Evolutionary conservation across 2,888 invertebrate species (phyloP), one percentile per base, ranked within the genome.

Genomic region (Lutraria lutraria): DNA sequence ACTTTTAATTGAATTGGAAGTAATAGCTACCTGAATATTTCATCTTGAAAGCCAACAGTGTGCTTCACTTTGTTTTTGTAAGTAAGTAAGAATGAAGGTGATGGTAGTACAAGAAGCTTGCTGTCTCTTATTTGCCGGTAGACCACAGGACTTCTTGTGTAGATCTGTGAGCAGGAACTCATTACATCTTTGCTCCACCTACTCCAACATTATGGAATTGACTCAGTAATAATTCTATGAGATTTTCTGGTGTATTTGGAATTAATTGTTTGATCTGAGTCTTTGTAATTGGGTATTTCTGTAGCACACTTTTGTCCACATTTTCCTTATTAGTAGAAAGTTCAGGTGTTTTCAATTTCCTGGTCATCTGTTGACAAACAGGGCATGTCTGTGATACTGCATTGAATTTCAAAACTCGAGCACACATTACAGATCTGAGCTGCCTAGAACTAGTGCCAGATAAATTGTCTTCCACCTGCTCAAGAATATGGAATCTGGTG

Each of bases 21-120:
- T n/a, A n/a, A n/a, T n/a, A n/a, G n/a, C n/a, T n/a, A n/a, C n/a
- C n/a, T n/a, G n/a, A n/a, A 56, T 60, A 60, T 76, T 63, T 91
- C 86, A 2, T 87, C 80, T 53, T 88, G 68, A 63, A 90, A 88
- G 2, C 90, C 88, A 60, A 82, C 34, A 8, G 52, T 25, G 16
- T 87, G 87, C 31, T 82, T 87, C 15, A 87, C 76, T 25, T 29
- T 83, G 15, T 87, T 87, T 81, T 89, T 89, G 31, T 87, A 89
- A 8, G 54, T 21, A 29, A 89, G 25, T 16, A 89, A 21, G 2
- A 76, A 10, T 8, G 72, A 68, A 54, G 87, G 82, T 29, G 87
- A 85, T 12, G 87, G 89, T 56, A 89, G n/a, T 16, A 89, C 52
- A 15, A 89, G 53, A 15, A 85, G 72, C 52, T 82, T 76, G 21